Evolutionary conservation across 2,888 invertebrate genomes (phyloP).

Genomic region (Encarsia formosa): DNA sequence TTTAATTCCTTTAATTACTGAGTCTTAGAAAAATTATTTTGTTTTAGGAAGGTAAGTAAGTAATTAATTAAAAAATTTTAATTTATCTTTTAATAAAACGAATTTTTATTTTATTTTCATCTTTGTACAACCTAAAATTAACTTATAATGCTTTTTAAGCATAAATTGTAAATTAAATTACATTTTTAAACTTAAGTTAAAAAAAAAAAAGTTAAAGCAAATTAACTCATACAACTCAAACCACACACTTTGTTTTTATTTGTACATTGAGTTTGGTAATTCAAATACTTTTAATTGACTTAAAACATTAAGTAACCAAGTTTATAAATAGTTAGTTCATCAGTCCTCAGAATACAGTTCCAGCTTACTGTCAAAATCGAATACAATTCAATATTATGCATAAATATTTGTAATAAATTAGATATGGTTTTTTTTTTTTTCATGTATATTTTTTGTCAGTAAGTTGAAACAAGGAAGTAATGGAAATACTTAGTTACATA

Average conservation of each 20-base stretch:
- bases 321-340: conserved; percentile 36
- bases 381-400: not conserved
- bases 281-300: conserved; percentile 32
- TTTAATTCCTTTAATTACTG: conserved; percentile 23
- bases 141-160: too few relatives aligned
- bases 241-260: too few relatives aligned
- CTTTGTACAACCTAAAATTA: too few relatives aligned
- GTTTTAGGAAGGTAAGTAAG: conserved; percentile 34
- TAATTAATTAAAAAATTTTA: conserved; percentile 34
- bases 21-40: conserved; percentile 28
- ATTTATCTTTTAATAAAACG: too few relatives aligned
- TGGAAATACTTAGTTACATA: conserved; percentile 6
- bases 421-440: not conserved
- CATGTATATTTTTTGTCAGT: conserved; percentile 9
- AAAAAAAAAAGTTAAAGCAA: too few relatives aligned
- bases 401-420: not conserved
- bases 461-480: conserved; percentile 16
- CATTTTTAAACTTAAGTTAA: too few relatives aligned
- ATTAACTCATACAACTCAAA: too few relatives aligned
- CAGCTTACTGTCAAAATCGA: conserved; percentile 16
- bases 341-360: conserved; percentile 32
- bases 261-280: conserved; percentile 26
- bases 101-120: too few relatives aligned
- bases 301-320: conserved; percentile 32
- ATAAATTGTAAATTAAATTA: too few relatives aligned